Conservation (phyloP, 2,113 vertebrate species). For the Sminthopsis crassicaudata region DNA sequence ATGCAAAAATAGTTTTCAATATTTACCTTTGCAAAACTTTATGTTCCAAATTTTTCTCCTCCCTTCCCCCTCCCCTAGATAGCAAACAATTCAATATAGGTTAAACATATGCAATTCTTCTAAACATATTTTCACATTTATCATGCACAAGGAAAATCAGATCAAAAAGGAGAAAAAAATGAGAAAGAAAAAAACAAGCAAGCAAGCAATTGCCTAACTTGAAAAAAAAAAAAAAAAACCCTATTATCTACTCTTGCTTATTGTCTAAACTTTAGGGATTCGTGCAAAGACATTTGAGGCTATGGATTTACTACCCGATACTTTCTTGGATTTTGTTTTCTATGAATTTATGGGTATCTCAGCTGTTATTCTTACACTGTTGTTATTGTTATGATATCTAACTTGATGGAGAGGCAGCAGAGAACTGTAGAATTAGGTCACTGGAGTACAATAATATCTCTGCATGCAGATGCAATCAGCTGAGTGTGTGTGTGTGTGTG, state of each 20-base stretch:
- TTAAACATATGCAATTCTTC: too few relatives aligned
- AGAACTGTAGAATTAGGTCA: not conserved
- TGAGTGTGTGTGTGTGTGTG: too few relatives aligned
- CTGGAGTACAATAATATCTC: not conserved
- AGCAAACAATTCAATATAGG: too few relatives aligned
- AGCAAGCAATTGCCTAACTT: too few relatives aligned
- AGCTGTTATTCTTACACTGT: not conserved
- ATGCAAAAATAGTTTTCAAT: too few relatives aligned
- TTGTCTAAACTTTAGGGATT: not conserved
- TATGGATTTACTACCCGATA: not conserved
- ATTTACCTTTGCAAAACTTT: too few relatives aligned
- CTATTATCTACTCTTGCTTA: not conserved
- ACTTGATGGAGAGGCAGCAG: not conserved
- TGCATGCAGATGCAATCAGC: not conserved
- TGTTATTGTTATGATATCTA: not conserved
- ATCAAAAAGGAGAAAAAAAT: too few relatives aligned
- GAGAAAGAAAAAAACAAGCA: too few relatives aligned
- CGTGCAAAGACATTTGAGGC: not conserved
- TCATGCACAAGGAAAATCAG: too few relatives aligned
- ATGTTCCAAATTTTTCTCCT: too few relatives aligned
- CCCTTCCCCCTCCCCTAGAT: too few relatives aligned
- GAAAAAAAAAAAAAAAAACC: not conserved
- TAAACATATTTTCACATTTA: too few relatives aligned
- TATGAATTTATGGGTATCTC: not conserved
- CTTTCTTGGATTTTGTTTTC: not conserved